Conservation (phyloP, 2,113 vertebrate genomes). For the Cricetomys ansorgei region DNA sequence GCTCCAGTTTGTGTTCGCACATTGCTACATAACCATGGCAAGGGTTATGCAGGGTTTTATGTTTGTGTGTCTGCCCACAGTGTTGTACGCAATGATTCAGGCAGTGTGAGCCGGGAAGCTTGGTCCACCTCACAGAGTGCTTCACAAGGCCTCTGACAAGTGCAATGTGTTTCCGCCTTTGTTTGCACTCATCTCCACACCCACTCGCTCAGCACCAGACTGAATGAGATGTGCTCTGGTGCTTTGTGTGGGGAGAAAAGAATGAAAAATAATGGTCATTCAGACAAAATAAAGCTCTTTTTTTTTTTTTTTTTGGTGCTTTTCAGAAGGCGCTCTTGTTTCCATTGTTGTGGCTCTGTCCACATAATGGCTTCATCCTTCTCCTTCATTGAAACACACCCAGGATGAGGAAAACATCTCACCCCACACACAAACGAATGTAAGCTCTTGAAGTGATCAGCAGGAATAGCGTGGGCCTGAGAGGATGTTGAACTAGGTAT, state of each 20-base stretch:
- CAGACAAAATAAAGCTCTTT: conserved; percentile 64
- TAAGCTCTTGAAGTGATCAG: conserved; percentile 7
- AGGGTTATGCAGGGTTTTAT: conserved; percentile 8
- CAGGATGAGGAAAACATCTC: conserved; percentile 53
- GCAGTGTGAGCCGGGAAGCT: neutral
- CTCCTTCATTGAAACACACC: conserved; percentile 56
- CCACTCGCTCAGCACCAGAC: conserved; percentile 64
- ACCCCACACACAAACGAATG: neutral
- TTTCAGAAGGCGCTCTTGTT: conserved; percentile 66
- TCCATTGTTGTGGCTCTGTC: conserved; percentile 59
- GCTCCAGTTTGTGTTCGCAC: neutral
- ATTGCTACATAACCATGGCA: neutral
- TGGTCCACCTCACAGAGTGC: neutral
- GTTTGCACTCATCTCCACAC: conserved; percentile 65
- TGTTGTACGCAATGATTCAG: conserved; percentile 52
- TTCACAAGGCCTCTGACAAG: conserved; percentile 40
- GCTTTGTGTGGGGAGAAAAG: conserved; percentile 67
- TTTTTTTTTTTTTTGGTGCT: conserved; percentile 46
- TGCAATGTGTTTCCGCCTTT: conserved; percentile 39
- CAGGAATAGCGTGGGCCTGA: neutral
- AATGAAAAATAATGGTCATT: conserved; percentile 72
- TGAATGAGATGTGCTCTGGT: conserved; percentile 66
- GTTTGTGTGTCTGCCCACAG: neutral
- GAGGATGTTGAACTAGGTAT: neutral
- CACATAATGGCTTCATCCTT: conserved; percentile 62